Evolutionary conservation across 2,888 invertebrate genomes (phyloP), one percentile per base, ranked within the genome.

Genomic region (Oscheius sp.): DNA sequence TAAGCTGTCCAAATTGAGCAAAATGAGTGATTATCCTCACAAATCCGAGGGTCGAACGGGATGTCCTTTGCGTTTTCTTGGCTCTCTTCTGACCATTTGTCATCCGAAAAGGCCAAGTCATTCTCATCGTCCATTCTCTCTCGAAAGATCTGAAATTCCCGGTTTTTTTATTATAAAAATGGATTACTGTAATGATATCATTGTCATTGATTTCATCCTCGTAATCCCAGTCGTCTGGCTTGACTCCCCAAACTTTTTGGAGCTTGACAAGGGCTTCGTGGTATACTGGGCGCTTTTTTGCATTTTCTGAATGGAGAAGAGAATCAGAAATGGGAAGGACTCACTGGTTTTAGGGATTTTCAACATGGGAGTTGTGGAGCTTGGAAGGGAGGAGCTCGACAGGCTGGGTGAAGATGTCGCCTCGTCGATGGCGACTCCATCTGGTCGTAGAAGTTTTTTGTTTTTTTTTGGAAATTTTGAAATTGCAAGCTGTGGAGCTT

Each of bases 11-110:
- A 72, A 16, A 43, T 29, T 27, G 53, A 55, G 23, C 72, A 72
- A 18, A 66, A 35, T 2, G 72, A 49, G 35, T 72, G 72, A 52
- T 72, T 72, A 23, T 72, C 72, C 25, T 72, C 72, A 29, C 72
- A 72, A 21, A 63, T 25, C 55, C 52, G 46, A 1, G 72, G 53
- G n/a, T 72, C 35, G 41, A 72, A 72, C 1, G 41, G 41, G 1
- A 63, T 43, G 1, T 49, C 52, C 13, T 52, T 72, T 2, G 23
- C 25, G 7, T 55, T 6, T 13, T 55, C 23, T 55, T 55, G 3
- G 2, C 9, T 43, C 12, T 61, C 61, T n/a, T 61, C 61, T n/a
- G 61, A 43, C 61, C 59, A 59, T 23, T 55, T 55, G 61, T 61
- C 61, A 18, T 61, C 61, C 18, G 61, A 61, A 43, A 61, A 61